These are phyloP conservation scores for Lethocerus indicus DNA, from an alignment of 1,140 invertebrate species.

Conservation along the genomic window DNA sequence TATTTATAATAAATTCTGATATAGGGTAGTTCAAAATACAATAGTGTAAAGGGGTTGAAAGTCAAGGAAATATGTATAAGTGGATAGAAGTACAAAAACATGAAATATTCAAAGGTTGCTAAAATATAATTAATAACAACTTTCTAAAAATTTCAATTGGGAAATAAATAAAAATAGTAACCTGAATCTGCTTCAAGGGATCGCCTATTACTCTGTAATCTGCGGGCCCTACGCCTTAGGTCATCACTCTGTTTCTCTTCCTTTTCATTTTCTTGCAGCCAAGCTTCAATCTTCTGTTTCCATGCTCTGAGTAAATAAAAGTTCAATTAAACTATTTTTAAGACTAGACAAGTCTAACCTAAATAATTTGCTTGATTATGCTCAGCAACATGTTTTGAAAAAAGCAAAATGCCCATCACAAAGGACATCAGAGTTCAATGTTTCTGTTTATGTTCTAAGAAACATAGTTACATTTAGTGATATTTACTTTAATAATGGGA, in stretches of 20 bases:
- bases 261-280: conserved; percentile 73
- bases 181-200: conserved; percentile 68
- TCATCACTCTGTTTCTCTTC: conserved; percentile 55
- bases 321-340: neutral
- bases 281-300: conserved; percentile 77
- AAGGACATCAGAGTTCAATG: no score
- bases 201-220: conserved; percentile 46
- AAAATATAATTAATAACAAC: no score
- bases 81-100: conserved; percentile 5
- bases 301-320: conserved; percentile 39
- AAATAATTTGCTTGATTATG: neutral
- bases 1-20: no score
- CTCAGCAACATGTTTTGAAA: neutral
- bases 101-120: conserved; percentile 9
- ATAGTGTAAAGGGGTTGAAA: no score
- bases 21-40: no score
- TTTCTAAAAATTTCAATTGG: no score
- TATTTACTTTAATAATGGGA: neutral
- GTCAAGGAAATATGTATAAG: neutral
- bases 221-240: conserved; percentile 36
- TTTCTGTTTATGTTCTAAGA: no score
- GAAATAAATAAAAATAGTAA: conserved; percentile 25
- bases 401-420: no score
- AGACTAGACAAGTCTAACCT: neutral
- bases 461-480: conserved; percentile 2